A percentile compares a stretch with the other conserved stretches of the same genome.
phyloP scores from a whole-genome alignment of 2,113 vertebrate species.

The Cephalopterus ornatus region DNA sequence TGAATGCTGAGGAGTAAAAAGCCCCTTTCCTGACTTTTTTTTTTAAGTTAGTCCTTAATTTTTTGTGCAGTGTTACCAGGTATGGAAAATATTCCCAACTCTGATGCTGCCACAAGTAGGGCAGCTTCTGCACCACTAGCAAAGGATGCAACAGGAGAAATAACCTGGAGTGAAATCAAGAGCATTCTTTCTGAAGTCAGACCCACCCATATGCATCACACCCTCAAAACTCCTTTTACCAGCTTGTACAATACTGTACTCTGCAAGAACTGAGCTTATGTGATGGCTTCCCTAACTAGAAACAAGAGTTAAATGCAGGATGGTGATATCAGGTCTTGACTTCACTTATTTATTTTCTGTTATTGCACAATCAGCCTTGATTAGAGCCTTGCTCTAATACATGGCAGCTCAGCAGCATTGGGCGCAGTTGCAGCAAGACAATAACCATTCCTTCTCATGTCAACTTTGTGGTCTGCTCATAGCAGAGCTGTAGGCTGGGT shows the following conservation, averaged over 20 bases:
- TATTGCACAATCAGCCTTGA: not conserved
- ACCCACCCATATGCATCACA: fast-evolving
- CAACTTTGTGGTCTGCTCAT: not conserved
- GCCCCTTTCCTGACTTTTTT: not conserved
- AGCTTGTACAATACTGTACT: no score
- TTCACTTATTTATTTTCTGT: not conserved
- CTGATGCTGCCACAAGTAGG: not conserved
- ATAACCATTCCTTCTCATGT: not conserved
- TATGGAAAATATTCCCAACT: not conserved
- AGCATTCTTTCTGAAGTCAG: not conserved
- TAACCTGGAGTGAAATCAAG: not conserved
- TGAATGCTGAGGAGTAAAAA: not conserved
- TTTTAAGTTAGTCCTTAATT: not conserved
- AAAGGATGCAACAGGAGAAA: not conserved
- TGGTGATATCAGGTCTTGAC: not conserved
- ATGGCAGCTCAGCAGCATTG: not conserved
- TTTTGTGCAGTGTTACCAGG: fast-evolving
- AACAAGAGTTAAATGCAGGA: not conserved
- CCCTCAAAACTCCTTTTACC: not conserved
- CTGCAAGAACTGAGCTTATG: not conserved
- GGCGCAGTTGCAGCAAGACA: not conserved
- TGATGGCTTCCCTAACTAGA: not conserved
- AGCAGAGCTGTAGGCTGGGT: not conserved
- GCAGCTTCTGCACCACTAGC: not conserved
- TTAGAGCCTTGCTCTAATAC: not conserved